phyloP scores from a whole-genome alignment of 92 coral and sea anemone genomes.

The Phenganax marumi region DNA sequence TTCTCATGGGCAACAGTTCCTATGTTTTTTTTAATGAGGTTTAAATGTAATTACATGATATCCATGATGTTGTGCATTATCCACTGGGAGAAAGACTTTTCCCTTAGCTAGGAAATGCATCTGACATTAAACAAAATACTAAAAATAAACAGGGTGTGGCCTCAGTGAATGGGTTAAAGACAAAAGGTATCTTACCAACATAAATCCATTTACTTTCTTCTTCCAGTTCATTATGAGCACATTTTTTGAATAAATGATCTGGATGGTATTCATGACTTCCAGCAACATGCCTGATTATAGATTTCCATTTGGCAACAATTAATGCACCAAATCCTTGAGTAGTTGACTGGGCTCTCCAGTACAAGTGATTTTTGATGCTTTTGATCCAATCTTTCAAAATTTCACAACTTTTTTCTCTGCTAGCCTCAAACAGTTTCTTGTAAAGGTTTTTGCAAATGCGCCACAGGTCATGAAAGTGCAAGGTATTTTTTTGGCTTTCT shows the following conservation, averaged over 20 bases:
- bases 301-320: conserved; percentile 12
- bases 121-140: no score
- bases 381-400: conserved; percentile 16
- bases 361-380: conserved; percentile 29
- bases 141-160: no score
- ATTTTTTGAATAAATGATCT: conserved; percentile 17
- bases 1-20: no score
- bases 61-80: no score
- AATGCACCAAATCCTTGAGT: no score
- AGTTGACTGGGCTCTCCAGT: conserved; percentile 34
- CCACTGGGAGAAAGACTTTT: no score
- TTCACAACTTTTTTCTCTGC: conserved; percentile 11
- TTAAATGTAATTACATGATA: no score
- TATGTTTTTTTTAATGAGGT: no score
- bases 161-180: no score
- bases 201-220: not conserved
- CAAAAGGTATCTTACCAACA: not conserved
- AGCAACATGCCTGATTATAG: conserved; percentile 18
- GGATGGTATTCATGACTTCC: conserved; percentile 35
- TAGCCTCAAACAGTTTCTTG: conserved; percentile 19
- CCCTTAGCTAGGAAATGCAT: no score
- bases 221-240: conserved; percentile 7
- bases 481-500: not conserved
- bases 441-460: conserved; percentile 28
- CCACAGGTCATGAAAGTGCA: conserved; percentile 20